Conservation (phyloP, 2,797 vertebrate species). For the Graptemys geographica region DNA sequence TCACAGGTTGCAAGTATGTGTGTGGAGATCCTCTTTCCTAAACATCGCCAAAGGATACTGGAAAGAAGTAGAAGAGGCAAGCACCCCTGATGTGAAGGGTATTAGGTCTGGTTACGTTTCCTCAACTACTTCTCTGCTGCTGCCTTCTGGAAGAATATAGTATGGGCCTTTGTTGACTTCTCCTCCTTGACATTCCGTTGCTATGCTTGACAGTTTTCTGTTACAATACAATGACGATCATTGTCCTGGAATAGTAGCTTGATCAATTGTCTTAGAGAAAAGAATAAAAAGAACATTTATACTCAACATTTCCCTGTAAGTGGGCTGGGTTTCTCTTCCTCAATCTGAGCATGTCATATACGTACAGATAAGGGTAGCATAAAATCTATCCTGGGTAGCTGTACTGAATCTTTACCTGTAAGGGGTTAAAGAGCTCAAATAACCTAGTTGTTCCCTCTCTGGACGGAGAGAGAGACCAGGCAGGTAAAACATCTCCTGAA, state of each 20-base stretch:
- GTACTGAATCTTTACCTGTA: no score
- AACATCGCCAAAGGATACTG: background rate
- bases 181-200: background rate
- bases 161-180: background rate
- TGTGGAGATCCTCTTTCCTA: background rate
- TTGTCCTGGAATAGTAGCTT: background rate
- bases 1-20: background rate
- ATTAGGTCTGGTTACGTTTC: background rate
- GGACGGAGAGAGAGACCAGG: no score
- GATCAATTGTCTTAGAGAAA: background rate
- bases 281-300: background rate
- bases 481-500: no score
- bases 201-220: background rate
- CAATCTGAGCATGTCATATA: background rate
- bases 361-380: no score
- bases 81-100: background rate
- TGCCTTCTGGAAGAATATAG: background rate
- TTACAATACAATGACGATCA: background rate
- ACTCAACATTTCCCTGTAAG: background rate
- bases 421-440: no score
- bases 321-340: background rate
- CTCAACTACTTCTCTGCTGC: background rate
- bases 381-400: no score
- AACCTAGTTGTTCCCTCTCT: no score
- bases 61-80: slow-evolving; percentile 51